These are phyloP conservation scores for Sus cebifrons DNA, from an alignment of 2,797 vertebrate species.

Conservation along the genomic window DNA sequence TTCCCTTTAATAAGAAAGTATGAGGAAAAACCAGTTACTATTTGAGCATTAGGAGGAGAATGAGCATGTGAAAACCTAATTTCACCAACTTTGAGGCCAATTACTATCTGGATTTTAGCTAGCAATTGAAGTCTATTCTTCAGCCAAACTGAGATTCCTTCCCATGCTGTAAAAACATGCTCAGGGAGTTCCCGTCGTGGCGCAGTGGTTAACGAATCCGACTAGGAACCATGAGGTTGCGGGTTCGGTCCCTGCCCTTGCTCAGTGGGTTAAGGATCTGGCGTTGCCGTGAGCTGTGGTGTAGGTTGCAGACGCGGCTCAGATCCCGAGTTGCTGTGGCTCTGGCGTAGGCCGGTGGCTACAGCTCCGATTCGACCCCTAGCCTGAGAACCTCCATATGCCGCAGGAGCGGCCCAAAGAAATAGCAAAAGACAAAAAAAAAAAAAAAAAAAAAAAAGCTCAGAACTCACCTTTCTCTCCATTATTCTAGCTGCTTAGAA, in stretches of 20 bases:
- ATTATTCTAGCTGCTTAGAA: conserved; percentile 35
- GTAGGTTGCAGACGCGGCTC: no score
- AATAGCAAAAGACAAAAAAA: no score
- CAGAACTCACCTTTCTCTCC: conserved; percentile 30
- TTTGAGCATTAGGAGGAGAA: conserved; percentile 74
- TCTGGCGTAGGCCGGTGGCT: no score
- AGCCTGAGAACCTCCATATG: no score
- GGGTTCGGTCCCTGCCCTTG: no score
- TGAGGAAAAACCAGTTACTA: conserved; percentile 79
- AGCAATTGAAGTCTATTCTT: conserved; percentile 74
- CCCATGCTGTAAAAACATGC: conserved; percentile 62
- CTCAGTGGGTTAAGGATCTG: no score
- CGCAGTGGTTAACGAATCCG: no score
- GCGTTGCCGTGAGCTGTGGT: no score
- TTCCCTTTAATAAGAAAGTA: conserved; percentile 82
- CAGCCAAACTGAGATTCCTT: conserved; percentile 75
- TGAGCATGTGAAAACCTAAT: conserved; percentile 65
- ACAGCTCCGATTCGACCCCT: no score
- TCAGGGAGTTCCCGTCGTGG: background rate
- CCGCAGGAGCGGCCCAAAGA: no score
- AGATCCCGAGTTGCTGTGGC: no score
- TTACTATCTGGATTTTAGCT: conserved; percentile 78
- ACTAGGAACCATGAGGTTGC: no score
- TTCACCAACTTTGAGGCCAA: conserved; percentile 64
- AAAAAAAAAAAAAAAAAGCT: background rate